These are phyloP conservation scores for Scatophagus argus DNA, from an alignment of 2,113 vertebrate species.

Conservation along the genomic window DNA sequence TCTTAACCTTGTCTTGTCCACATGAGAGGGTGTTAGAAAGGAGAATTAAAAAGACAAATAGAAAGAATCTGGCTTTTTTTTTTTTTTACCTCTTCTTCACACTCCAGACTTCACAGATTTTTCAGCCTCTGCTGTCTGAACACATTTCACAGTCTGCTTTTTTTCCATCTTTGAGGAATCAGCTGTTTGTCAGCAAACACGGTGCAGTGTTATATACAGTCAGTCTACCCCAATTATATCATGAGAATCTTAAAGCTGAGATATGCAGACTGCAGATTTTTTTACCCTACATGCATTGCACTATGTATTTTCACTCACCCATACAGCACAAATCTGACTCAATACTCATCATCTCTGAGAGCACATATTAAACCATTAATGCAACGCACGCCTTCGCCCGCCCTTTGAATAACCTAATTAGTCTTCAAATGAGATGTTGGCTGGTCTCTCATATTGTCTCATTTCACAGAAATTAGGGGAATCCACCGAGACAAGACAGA, in stretches of 20 bases:
- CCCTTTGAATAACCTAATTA: constrained; percentile 76
- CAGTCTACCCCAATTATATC: constrained; percentile 38
- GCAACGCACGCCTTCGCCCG: constrained; percentile 41
- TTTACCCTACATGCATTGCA: constrained; percentile 26
- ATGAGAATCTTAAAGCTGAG: constrained; percentile 47
- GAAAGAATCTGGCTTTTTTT: not conserved
- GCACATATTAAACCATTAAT: constrained; percentile 69
- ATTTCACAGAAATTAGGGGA: constrained; percentile 64
- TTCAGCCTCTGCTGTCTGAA: constrained; percentile 51
- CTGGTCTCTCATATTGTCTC: constrained; percentile 65
- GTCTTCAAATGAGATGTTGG: constrained; percentile 74
- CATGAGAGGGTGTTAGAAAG: constrained; percentile 5
- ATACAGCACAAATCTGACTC: constrained; percentile 53
- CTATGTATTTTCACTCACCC: constrained; percentile 56
- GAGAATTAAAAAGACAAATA: constrained; percentile 21
- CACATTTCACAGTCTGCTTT: constrained; percentile 37
- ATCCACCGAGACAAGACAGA: constrained; percentile 54
- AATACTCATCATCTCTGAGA: constrained; percentile 62
- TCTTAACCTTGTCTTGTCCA: constrained; percentile 57
- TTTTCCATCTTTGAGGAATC: constrained; percentile 44
- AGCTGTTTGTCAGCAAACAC: constrained; percentile 57
- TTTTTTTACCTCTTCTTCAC: constrained; percentile 34
- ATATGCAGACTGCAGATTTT: constrained; percentile 40
- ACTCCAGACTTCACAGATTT: constrained; percentile 46
- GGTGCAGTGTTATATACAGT: constrained; percentile 24